Base-by-base conservation (phyloP, 2,797 vertebrate genomes). In the Hippoglossus hippoglossus region DNA sequence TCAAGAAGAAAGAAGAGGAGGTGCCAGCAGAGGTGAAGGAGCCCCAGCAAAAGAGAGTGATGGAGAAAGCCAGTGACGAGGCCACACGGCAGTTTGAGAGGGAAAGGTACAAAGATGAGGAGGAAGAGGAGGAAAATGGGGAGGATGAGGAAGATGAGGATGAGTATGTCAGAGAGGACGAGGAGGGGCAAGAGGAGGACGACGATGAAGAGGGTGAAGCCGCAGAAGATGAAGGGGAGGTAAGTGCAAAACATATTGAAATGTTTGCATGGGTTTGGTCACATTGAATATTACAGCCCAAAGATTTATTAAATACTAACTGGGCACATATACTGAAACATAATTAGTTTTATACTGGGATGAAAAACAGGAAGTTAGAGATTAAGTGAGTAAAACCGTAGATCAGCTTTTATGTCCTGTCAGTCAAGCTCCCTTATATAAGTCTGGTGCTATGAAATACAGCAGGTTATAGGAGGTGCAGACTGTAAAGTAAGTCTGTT, bases 1-100 rank as follows among this genome's bases (percentile, higher is more conserved):
- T 64, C 8, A 50, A 82, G 81, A 65, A 52, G 51, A 46, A 3
- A 4, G 12, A 66, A 61, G 50, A 71, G 63, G 71, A 70, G 22
- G 82, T 15, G 52, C 54, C 24, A 11, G 60, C 41, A 5, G n/a
- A 90, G 75, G 52, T 84, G 71, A 92, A 93, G 77, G 90, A 92
- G 69, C 88, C 90, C 0, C 88, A 83, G 73, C 84, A 92, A 84
- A 96, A 96, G 87, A 93, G 91, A 22, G 92, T 95, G 93, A 94
- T 95, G 80, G 96, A 96, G 89, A 95, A 96, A 25, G 94, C 94
- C 15, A 96, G 95, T 0, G 94, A 96, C 0, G 94, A 97, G 73
- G 94, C 95, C 75, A 96, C 93, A 0, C 80, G 89, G 36, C 96
- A 95, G 93, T 96, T 96, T 54, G 94, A 92, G 83, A 87, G 87